Base-by-base conservation (phyloP, 2,113 vertebrate genomes). In the Poeciliopsis prolifica region DNA sequence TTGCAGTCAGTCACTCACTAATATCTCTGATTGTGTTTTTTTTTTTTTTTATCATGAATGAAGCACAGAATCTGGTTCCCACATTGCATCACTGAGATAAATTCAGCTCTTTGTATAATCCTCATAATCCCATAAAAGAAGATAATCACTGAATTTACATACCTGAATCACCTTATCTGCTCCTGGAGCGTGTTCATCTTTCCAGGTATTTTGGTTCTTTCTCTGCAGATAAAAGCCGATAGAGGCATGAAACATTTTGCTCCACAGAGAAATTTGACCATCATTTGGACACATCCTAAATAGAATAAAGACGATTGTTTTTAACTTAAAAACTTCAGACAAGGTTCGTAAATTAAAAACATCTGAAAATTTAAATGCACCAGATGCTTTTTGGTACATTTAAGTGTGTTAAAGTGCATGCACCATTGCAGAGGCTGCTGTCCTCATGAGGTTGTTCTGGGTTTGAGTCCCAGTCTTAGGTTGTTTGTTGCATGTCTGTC, bases 211-310 rank as follows among this genome's bases (percentile, higher is more conserved):
- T 63, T 35, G 58, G 70, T 77, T 74, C 84, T 87, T 84, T 65
- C 75, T 86, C 86, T 87, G 73, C 24, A 83, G 82, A 86, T 85
- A 76, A 54, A 68, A 65, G 62, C 68, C 82, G 84, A 88, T 87
- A 1, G 2, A 37, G 35, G 2, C 2, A 37, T 37, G 35, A 37
- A 37, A 37, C 0, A 24, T 65, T 65, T 35, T 2, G 10, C 51
- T 24, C 22, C 51, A n/a, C 4, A n/a, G 22, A 58, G 17, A 19
- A 48, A 48, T 48, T 5, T 48, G 44, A 48, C 5, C 44, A 17
- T 19, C 5, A 17, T 48, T 48, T 48, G 14, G 15, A 17, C 14
- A 2, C 44, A 48, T 48, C 4, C 14, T 48, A 19, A 48, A 48
- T 19, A 19, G 44, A 48, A 48, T 48, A 48, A 17, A 48, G 44